A percentile compares a stretch with the other conserved stretches of the same genome.
Evolutionary conservation across 2,113 vertebrate species (phyloP).

Genomic region (Merops nubicus): DNA sequence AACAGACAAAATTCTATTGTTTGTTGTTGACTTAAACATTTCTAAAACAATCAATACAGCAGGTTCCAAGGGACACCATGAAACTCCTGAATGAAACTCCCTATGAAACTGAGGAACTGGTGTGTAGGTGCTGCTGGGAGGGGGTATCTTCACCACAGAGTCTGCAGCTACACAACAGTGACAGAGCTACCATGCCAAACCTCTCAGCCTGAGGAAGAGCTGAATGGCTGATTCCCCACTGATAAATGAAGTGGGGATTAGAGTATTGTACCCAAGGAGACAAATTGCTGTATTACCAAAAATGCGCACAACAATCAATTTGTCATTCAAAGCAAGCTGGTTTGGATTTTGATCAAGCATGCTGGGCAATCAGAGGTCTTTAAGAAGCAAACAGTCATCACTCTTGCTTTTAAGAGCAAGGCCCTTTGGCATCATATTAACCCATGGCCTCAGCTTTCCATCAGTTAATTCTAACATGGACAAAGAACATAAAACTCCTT

Average conservation of each 20-base stretch:
- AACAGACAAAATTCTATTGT: background rate
- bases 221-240: background rate
- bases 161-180: background rate
- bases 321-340: background rate
- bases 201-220: background rate
- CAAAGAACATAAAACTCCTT: background rate
- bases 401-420: background rate
- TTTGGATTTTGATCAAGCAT: conserved; percentile 14
- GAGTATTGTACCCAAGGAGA: background rate
- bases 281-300: background rate
- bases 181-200: background rate
- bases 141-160: background rate
- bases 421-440: background rate
- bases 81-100: too few species aligned
- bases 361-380: background rate
- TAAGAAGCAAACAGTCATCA: background rate
- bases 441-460: background rate
- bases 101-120: background rate
- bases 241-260: background rate
- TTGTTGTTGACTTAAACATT: background rate
- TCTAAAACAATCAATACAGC: background rate
- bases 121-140: background rate
- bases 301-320: conserved; percentile 9
- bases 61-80: background rate
- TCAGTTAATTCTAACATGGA: background rate